Conservation (phyloP, 2,888 invertebrate genomes). For the Megalurothrips usitatus region DNA sequence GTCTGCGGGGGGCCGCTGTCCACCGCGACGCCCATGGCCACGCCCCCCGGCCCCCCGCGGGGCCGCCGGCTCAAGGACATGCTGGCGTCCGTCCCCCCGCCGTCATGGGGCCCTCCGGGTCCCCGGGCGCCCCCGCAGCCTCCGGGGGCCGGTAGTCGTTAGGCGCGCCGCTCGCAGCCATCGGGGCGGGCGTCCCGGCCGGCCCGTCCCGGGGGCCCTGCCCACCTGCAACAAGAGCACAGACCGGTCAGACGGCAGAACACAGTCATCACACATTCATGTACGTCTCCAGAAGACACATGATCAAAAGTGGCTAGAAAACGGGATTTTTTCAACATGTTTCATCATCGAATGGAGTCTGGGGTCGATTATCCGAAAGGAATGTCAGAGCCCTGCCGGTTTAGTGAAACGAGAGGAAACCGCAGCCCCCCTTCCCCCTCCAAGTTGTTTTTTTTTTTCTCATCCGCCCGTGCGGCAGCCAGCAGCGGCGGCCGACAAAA, state of each 20-base stretch:
- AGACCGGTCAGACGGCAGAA: neutral
- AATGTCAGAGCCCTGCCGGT: too few species aligned
- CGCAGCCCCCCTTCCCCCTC: neutral
- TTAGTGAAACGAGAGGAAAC: too few species aligned
- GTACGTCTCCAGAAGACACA: too few species aligned
- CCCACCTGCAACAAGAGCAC: neutral
- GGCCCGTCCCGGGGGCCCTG: neutral
- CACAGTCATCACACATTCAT: too few species aligned
- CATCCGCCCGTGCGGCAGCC: too few species aligned
- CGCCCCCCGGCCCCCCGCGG: neutral
- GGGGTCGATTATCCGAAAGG: too few species aligned
- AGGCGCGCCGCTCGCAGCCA: neutral
- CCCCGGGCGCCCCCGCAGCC: neutral
- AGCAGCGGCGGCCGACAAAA: too few species aligned
- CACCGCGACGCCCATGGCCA: neutral
- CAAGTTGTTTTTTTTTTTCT: too few species aligned
- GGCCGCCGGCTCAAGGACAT: neutral
- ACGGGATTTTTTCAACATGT: too few species aligned
- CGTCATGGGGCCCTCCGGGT: neutral
- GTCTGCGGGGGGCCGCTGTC: conserved; percentile 1
- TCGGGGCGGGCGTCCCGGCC: neutral
- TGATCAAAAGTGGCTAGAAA: too few species aligned
- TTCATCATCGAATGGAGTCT: too few species aligned
- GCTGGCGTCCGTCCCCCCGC: neutral
- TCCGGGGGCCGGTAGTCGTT: neutral